Evolutionary conservation across 2,797 vertebrate species (phyloP), one percentile per base, ranked within the genome.

Genomic region (Iguana delicatissima): DNA sequence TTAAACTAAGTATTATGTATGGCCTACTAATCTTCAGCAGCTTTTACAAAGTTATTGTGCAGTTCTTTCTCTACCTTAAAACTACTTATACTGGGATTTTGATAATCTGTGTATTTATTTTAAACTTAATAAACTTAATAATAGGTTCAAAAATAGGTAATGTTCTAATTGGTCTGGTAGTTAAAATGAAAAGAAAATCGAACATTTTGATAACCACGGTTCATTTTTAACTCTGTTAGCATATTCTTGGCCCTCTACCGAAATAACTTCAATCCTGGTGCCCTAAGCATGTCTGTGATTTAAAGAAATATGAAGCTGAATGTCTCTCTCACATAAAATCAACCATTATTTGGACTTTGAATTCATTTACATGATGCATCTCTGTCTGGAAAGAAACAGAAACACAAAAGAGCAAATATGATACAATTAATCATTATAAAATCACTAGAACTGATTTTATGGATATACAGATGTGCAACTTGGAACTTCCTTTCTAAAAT

Each of bases 151-250:
- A 87, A 6, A 79, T 24, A 3, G 29, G 29, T 73, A n/a, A 64
- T 46, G 10, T 29, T 64, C 26, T 64, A 26, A 38, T 76, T 38
- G 35, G 73, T 81, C 79, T 76, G 83, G 8, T 82, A 86, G 93
- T 85, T 69, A 93, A 90, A 84, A 82, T 0, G 1, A 86, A 62
- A 80, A 85, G 87, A 84, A 86, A 89, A 57, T 46, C 62, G 67
- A 46, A 24, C 57, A 77, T 76, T 91, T 91, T 85, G 92, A 91
- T 81, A 38, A 84, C 86, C 84, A 89, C 67, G 14, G 14, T 77
- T 94, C 92, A 92, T 84, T 73, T 67, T 90, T 85, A 91, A 88
- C 26, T 85, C n/a, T 94, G 89, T 89, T 80, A 90, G 81, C 89
- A 85, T 46, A 83, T 91, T 29, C 29, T 80, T 73, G 89, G 52